These are phyloP conservation scores for Chaetops frenatus DNA, from an alignment of 2,113 vertebrate genomes.

Conservation along the genomic window DNA sequence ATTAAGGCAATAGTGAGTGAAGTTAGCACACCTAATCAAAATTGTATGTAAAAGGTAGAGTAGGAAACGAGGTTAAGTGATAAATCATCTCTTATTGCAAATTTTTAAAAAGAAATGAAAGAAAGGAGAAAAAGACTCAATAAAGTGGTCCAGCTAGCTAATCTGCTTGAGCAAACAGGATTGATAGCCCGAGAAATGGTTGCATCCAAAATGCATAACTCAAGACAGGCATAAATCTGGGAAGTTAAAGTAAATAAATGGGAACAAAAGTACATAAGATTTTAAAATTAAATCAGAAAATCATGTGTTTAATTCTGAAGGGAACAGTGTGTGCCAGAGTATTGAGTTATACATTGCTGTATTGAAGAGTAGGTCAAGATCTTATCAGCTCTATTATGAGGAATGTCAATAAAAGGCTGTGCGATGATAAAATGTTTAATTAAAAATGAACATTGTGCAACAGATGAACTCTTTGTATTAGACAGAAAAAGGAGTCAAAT, in stretches of 20 bases:
- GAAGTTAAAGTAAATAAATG: slow-evolving; percentile 31
- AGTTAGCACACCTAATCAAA: background rate
- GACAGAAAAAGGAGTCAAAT: slow-evolving; percentile 11
- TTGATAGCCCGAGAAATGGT: background rate
- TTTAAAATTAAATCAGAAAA: slow-evolving; percentile 56
- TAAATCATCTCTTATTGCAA: background rate
- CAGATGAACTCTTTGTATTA: slow-evolving; percentile 34
- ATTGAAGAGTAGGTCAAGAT: slow-evolving; percentile 60
- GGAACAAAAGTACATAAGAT: background rate
- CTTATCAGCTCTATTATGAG: slow-evolving; percentile 56
- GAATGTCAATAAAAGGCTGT: slow-evolving; percentile 58
- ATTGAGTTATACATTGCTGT: slow-evolving; percentile 54
- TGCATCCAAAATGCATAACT: background rate
- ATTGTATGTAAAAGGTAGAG: background rate
- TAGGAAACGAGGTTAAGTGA: background rate
- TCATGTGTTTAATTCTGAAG: slow-evolving; percentile 31
- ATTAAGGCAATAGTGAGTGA: background rate
- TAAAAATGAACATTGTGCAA: slow-evolving; percentile 62
- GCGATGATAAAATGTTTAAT: slow-evolving; percentile 62
- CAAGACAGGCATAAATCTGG: background rate
- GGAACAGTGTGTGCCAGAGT: slow-evolving; percentile 16
- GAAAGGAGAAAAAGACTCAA: background rate
- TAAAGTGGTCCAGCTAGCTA: background rate
- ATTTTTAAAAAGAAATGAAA: background rate
- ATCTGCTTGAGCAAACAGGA: background rate